Evolutionary conservation across 2,888 invertebrate species (phyloP).

Genomic region (Cephus pygmeus): DNA sequence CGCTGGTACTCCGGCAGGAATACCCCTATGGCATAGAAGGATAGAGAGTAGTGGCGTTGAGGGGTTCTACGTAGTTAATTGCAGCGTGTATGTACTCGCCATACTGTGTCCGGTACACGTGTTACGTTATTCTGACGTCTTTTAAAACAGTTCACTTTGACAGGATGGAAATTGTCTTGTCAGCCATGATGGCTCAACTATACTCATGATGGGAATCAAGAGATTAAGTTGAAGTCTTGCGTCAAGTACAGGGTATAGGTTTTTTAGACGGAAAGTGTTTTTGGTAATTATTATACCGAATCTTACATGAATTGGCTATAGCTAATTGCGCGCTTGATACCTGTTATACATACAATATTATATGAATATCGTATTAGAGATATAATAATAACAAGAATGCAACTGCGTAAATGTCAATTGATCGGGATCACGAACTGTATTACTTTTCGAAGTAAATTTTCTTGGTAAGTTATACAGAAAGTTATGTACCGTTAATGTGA

Average conservation of each 20-base stretch:
- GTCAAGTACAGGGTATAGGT: too few relatives aligned
- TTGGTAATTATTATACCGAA: not conserved
- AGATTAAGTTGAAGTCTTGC: too few relatives aligned
- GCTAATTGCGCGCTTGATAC: not conserved
- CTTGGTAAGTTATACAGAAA: not conserved
- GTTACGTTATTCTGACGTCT: not conserved
- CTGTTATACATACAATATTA: not conserved
- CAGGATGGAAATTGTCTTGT: not conserved
- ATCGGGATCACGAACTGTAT: not conserved
- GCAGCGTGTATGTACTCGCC: conserved; percentile 2
- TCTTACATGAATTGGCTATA: not conserved
- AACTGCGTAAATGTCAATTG: not conserved
- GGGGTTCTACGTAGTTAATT: not conserved
- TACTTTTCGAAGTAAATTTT: not conserved
- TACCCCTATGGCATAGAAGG: not conserved
- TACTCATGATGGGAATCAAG: not conserved
- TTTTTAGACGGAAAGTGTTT: too few relatives aligned
- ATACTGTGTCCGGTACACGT: not conserved
- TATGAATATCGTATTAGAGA: not conserved
- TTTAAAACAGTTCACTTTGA: not conserved
- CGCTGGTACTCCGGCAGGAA: not conserved
- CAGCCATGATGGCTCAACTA: not conserved
- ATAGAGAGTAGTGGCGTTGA: not conserved
- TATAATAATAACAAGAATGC: not conserved
- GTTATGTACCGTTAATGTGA: not conserved